phyloP scores from a whole-genome alignment of 2,888 invertebrate species.

The Dioctria rufipes region DNA sequence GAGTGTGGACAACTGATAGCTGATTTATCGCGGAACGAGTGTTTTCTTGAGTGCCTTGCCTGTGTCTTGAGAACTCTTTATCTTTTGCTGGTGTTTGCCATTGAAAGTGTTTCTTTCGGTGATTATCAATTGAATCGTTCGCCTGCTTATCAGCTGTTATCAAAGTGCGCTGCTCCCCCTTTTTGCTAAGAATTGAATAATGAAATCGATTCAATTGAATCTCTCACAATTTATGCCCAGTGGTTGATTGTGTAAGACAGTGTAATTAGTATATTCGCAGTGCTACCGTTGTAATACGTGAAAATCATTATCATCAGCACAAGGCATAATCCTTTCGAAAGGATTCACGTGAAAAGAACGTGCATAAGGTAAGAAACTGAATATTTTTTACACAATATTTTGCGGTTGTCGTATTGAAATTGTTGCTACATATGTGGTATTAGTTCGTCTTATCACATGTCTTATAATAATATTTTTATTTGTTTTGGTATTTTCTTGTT shows the following conservation, averaged over 20 bases:
- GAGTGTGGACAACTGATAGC: conserved; percentile 18
- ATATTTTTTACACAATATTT: no score
- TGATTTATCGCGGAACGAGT: conserved; percentile 14
- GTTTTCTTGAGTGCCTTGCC: neutral
- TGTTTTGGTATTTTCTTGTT: no score
- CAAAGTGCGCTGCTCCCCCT: neutral
- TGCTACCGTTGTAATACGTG: neutral
- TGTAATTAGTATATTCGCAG: neutral
- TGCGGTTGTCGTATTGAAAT: no score
- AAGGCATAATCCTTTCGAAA: no score
- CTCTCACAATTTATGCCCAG: neutral
- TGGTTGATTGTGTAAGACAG: neutral
- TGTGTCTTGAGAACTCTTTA: neutral
- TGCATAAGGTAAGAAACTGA: no score
- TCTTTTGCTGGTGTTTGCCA: neutral
- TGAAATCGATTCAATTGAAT: neutral
- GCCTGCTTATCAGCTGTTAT: neutral
- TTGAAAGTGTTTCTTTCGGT: conserved; percentile 29
- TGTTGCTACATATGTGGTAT: no score
- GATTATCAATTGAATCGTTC: neutral
- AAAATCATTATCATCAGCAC: no score
- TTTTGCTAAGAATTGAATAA: neutral
- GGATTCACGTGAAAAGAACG: no score
- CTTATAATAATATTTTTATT: no score
- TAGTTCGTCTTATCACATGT: no score